Conservation (phyloP, 2,113 vertebrate species). For the Actenoides lindsayi region DNA sequence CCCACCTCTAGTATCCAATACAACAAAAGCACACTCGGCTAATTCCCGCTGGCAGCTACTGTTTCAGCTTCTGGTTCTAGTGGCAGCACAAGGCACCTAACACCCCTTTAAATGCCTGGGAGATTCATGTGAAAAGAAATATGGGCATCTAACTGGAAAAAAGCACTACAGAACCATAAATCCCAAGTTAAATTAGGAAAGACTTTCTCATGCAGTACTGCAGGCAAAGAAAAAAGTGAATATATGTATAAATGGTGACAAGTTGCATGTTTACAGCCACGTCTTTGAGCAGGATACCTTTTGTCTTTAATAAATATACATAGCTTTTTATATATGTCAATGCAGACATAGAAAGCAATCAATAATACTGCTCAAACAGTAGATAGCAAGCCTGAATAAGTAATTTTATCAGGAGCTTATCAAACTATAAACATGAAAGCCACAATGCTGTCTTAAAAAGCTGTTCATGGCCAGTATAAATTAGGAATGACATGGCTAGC, state of each 20-base stretch:
- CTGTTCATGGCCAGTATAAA: not conserved
- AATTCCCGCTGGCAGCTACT: constrained; percentile 23
- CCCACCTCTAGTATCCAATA: not conserved
- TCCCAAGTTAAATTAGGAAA: constrained; percentile 26
- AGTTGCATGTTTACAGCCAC: not conserved
- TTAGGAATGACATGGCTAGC: not conserved
- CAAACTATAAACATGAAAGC: not conserved
- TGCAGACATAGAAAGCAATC: not conserved
- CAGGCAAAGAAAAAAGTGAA: not conserved
- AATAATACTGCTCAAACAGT: not conserved
- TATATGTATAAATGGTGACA: not conserved
- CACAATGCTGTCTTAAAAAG: not conserved
- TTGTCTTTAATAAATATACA: not conserved
- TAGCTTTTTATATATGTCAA: not conserved
- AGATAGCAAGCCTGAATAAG: not conserved
- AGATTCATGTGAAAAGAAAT: constrained; percentile 45
- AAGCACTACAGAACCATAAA: not conserved
- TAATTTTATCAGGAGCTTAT: not conserved
- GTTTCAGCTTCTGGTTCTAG: not conserved
- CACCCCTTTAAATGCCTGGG: not conserved
- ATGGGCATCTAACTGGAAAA: constrained; percentile 25
- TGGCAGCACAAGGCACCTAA: not conserved
- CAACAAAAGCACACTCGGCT: not conserved
- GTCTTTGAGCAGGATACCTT: not conserved
- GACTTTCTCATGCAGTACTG: not conserved